These are phyloP conservation scores for Muscicapa adusta DNA, from an alignment of 2,113 vertebrate species.

Conservation along the genomic window DNA sequence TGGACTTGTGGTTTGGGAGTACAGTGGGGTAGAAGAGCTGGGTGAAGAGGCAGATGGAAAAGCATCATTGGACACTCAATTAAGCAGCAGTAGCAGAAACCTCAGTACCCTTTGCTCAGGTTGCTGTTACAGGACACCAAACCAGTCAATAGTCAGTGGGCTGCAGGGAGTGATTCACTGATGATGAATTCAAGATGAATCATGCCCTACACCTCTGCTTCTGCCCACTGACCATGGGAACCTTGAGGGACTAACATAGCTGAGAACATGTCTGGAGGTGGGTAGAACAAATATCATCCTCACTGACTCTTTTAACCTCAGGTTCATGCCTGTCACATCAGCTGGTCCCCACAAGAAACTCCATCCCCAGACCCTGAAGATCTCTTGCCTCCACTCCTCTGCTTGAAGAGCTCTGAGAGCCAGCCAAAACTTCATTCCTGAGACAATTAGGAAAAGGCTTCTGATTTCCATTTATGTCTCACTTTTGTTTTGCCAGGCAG, in stretches of 20 bases:
- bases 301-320: not conserved
- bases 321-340: not conserved
- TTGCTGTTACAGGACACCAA: not conserved
- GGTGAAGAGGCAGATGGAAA: not conserved
- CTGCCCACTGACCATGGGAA: not conserved
- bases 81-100: not conserved
- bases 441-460: not conserved
- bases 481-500: conserved; percentile 20
- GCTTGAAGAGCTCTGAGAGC: not conserved
- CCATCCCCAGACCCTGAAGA: not conserved
- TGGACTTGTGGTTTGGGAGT: not conserved
- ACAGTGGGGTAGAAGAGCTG: not conserved
- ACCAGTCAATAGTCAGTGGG: not conserved
- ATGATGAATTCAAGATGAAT: not conserved
- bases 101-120: not conserved
- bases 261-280: not conserved
- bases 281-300: not conserved
- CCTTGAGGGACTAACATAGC: not conserved
- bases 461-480: not conserved
- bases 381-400: not conserved
- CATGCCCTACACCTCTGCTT: not conserved
- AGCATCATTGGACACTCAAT: not conserved
- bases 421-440: not conserved
- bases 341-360: not conserved
- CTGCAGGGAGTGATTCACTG: not conserved